These are phyloP conservation scores for Mycetomoellerius zeteki DNA, from an alignment of 1,140 invertebrate species.

Conservation along the genomic window DNA sequence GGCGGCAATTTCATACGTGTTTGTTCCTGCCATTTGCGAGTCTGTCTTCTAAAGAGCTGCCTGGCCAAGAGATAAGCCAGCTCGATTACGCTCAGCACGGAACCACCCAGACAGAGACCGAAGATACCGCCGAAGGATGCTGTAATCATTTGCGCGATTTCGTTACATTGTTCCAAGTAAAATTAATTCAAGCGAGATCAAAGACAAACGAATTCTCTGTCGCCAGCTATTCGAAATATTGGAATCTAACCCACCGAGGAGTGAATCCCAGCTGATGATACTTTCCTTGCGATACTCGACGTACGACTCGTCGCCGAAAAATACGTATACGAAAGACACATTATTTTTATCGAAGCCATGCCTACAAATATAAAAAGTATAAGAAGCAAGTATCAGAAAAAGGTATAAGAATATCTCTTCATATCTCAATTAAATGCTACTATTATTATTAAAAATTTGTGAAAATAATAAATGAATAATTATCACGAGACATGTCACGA, in stretches of 20 bases:
- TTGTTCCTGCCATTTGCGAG: neutral
- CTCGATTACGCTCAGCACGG: slow-evolving; percentile 81
- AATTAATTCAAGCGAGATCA: neutral
- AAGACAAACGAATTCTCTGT: neutral
- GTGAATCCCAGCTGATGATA: slow-evolving; percentile 80
- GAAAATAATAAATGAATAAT: neutral
- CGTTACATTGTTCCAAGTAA: neutral
- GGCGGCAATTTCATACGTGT: slow-evolving; percentile 40
- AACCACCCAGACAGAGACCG: slow-evolving; percentile 83
- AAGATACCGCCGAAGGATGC: slow-evolving; percentile 85
- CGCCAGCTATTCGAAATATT: no score
- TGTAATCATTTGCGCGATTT: slow-evolving; percentile 57
- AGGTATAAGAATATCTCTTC: neutral
- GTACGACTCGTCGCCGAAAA: slow-evolving; percentile 82
- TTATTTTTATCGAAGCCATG: slow-evolving; percentile 62
- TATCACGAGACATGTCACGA: neutral
- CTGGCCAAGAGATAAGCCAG: slow-evolving; percentile 73
- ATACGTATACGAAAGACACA: slow-evolving; percentile 76
- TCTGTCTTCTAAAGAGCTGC: slow-evolving; percentile 1
- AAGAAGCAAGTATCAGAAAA: neutral
- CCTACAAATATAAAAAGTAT: slow-evolving; percentile 50
- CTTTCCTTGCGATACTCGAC: slow-evolving; percentile 81
- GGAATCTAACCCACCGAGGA: slow-evolving; percentile 78
- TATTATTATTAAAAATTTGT: no score
- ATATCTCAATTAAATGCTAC: no score